Base-by-base conservation (phyloP, 2,888 invertebrate genomes). In the Ischnus inquisitorius region DNA sequence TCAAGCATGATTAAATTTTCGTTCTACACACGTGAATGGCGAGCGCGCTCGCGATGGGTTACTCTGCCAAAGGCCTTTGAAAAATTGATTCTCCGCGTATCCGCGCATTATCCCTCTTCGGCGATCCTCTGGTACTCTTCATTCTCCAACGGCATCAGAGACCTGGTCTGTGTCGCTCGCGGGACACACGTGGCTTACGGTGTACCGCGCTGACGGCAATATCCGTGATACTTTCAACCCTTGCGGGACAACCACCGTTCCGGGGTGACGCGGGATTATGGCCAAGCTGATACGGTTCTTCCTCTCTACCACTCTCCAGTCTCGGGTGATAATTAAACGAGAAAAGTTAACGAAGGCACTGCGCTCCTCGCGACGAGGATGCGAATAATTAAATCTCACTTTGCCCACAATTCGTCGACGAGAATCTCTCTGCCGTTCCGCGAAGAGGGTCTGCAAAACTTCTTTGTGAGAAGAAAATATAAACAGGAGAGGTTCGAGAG, bases 341-440 rank as follows among this genome's bases (percentile, higher is more conserved):
- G 41, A n/a, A 48, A 48, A 62, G 65, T 76, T 65, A 76, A 65
- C 65, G 28, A 76, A 76, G 65, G 46, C 75, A 64, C 80, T 19
- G 75, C 43, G 57, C 69, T 62, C 16, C 48, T 60, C 54, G 60
- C 57, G 65, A 74, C 72, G 74, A 57, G 72, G 16, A 43, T 19
- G 75, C 62, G 62, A 79, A 69, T 85, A 83, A 86, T 80, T 79
- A 77, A 82, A 85, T 79, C 68, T 72, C 64, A 84, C 72, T 80
- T 82, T 72, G 67, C 57, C n/a, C 19, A 19, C 25, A 41, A 16
- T 57, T 62, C 19, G 43, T 39, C 25, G 74, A 64, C 62, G 62
- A 60, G 14, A 67, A 67, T 22, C 22, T 54, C 8, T 3, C 54
- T 54, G n/a, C n/a, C 54, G 8, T 14, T 6, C 28, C 14, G 25